phyloP scores from a whole-genome alignment of 1,140 invertebrate species.

The Tenebrio molitor region DNA sequence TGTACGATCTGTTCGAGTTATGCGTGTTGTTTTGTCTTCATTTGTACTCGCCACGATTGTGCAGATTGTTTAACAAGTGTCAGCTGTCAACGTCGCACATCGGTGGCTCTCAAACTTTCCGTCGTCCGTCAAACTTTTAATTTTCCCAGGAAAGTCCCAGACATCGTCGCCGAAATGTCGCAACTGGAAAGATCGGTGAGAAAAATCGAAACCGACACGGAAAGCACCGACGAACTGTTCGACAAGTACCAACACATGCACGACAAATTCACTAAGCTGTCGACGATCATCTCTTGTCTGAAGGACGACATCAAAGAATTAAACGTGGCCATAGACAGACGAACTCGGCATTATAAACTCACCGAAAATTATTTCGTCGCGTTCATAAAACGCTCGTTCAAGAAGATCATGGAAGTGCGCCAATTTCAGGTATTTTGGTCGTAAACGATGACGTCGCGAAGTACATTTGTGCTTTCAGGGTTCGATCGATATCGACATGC shows the following conservation, averaged over 20 bases:
- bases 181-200: constrained; percentile 51
- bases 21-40: too few relatives aligned
- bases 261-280: constrained; percentile 49
- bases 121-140: too few relatives aligned
- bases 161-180: constrained; percentile 54
- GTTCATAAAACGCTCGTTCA: constrained; percentile 60
- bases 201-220: constrained; percentile 52
- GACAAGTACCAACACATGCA: constrained; percentile 50
- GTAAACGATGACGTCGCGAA: neutral
- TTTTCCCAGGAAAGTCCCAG: constrained; percentile 38
- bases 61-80: too few relatives aligned
- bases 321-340: constrained; percentile 43
- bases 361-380: constrained; percentile 61
- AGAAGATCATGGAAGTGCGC: constrained; percentile 57
- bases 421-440: constrained; percentile 58
- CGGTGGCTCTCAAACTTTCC: too few relatives aligned
- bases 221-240: constrained; percentile 49
- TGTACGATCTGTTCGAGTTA: too few relatives aligned
- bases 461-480: constrained; percentile 66
- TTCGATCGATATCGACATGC: constrained; percentile 74
- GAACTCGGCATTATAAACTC: constrained; percentile 56
- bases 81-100: too few relatives aligned
- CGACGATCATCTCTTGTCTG: constrained; percentile 50
- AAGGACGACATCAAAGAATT: constrained; percentile 52
- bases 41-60: too few relatives aligned